phyloP scores from a whole-genome alignment of 2,113 vertebrate genomes.

The Ameiurus melas region DNA sequence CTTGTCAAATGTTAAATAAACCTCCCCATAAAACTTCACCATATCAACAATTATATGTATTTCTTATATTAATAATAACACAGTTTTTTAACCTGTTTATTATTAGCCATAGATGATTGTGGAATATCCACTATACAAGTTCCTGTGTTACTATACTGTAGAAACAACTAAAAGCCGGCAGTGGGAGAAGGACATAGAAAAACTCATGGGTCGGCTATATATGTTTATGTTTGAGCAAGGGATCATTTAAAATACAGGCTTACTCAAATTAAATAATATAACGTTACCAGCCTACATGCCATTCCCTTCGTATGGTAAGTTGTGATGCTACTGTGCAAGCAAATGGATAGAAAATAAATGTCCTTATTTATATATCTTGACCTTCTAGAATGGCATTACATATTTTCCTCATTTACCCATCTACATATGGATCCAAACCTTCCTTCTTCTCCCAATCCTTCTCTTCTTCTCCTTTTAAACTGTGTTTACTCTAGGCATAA shows the following conservation, averaged over 20 bases:
- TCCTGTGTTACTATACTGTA: neutral
- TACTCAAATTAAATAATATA: neutral
- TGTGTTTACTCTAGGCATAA: neutral
- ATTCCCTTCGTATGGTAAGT: neutral
- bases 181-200: neutral
- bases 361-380: neutral
- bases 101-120: neutral
- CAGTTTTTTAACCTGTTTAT: neutral
- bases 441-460: neutral
- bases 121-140: neutral
- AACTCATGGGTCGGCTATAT: neutral
- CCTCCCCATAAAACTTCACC: neutral
- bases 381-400: neutral
- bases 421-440: neutral
- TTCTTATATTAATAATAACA: neutral
- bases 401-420: neutral
- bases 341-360: neutral
- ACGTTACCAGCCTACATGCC: neutral
- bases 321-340: neutral
- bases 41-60: neutral
- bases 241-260: neutral
- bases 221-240: neutral
- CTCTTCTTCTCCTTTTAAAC: neutral
- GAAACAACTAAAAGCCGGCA: neutral
- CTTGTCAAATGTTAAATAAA: neutral